Evolutionary conservation across 2,797 vertebrate genomes (phyloP), one percentile per base, ranked within the genome.

Genomic region (Pagetopsis macropterus): DNA sequence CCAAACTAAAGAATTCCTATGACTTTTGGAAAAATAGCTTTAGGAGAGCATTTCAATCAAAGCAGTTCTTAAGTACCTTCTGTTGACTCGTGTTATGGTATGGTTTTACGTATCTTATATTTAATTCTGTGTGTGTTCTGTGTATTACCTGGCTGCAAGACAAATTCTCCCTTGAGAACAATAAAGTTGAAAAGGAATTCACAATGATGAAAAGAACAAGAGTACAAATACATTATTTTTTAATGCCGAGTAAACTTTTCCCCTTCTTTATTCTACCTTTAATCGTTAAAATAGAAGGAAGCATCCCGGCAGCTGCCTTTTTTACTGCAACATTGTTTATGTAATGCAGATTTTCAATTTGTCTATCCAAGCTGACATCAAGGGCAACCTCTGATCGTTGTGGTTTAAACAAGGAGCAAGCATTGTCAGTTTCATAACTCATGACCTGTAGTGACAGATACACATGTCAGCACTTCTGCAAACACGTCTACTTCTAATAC

Each of bases 381-480:
- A 89, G 87, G 87, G 55, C 85, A 54, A 55, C 66, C 76, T 71
- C 50, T 67, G 81, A 86, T 85, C 77, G 64, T 70, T 64, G 69
- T 43, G 67, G 71, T 78, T 87, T 71, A 73, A 82, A 45, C 48
- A 81, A 74, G 70, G 70, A 82, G 76, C 79, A 76, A 76, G 62
- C 82, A 70, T 66, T 86, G 87, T 89, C 85, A 84, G 50, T 68
- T 85, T 84, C 75, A 83, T 89, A 83, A 82, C 87, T 85, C 80
- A 73, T 79, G 78, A 86, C 45, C 74, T 3, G 11, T 13, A 58
- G 72, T 89, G 92, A 92, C 91, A 90, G 78, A 86, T 82, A 79
- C 78, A 82, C 75, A 87, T 88, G 84, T 90, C 89, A 92, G 88
- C 90, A 87, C 81, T 84, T 90, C 82, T 68, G 68, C 79, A 72